Base-by-base conservation (phyloP, 2,888 invertebrate genomes). In the Lacanobia wlatinum region DNA sequence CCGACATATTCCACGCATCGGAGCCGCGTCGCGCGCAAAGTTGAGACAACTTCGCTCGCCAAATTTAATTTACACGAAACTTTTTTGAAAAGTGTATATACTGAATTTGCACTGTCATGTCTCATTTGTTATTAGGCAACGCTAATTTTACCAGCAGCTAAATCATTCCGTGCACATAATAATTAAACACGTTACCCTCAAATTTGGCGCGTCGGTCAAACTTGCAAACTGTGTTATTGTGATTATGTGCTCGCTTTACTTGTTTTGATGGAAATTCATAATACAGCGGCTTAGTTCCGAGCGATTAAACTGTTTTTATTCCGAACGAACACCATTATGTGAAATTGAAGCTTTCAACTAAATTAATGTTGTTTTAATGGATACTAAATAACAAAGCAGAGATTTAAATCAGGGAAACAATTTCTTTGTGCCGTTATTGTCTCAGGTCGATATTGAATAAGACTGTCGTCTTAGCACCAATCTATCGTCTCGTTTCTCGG, bases 61-160 rank as follows among this genome's bases (percentile, higher is more conserved):
- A 90, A 93, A 93, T 92, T 93, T 86, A 93, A 93, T 93, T 93
- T 91, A 92, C 90, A 90, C 79, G 81, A 80, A 94, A 94, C 92
- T 93, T 94, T 92, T 92, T 88, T 85, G 87, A 91, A 92, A 91
- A 93, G 88, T 92, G 89, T 92, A 8, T 18, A 16, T 18, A 90
- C 91, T 87, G 87, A 92, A 92, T 94, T 91, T 88, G 88, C 89
- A 84, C 90, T 91, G 92, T 93, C 93, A 92, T 92, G 90, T 92
- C 92, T 90, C 91, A 91, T 91, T 92, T 91, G 90, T 90, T 92
- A 92, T 93, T 91, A 93, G 90, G 88, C 88, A 87, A 88, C 88
- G 89, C 84, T 91, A 91, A 93, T 93, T 93, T 89, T 87, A 87
- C 85, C 88, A 88, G 83, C 87, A 87, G 88, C 89, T 84, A 91